Conservation (phyloP, 1,140 invertebrate species). For the Sycobia sp. region DNA sequence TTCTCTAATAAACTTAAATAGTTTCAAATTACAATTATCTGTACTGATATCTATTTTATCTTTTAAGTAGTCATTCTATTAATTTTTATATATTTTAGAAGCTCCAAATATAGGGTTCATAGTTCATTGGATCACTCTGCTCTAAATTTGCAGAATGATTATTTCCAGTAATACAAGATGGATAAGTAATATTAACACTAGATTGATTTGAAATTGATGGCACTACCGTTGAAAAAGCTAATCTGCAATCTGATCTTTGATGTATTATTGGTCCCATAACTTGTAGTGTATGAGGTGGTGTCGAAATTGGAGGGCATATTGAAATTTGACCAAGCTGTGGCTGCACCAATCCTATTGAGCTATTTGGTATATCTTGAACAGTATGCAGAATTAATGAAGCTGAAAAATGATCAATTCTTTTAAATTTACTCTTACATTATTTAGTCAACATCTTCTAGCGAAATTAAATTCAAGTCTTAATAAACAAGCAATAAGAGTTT, state of each 20-base stretch:
- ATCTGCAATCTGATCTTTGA: slow-evolving; percentile 51
- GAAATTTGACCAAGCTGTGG: slow-evolving; percentile 22
- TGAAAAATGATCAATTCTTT: slow-evolving; percentile 11
- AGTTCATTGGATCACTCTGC: slow-evolving; percentile 55
- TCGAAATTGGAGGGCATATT: slow-evolving; percentile 36
- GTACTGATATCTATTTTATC: too few relatives aligned
- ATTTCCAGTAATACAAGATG: slow-evolving; percentile 53
- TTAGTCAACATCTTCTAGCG: too few relatives aligned
- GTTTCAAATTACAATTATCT: too few relatives aligned
- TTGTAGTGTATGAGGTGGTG: slow-evolving; percentile 39
- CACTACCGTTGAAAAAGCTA: slow-evolving; percentile 42
- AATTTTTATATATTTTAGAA: too few relatives aligned
- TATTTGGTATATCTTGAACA: slow-evolving; percentile 38
- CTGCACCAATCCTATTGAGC: slow-evolving; percentile 34
- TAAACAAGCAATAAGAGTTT: too few relatives aligned
- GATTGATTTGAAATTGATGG: slow-evolving; percentile 24
- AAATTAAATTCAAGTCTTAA: too few relatives aligned
- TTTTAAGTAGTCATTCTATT: too few relatives aligned
- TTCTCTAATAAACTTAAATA: too few relatives aligned
- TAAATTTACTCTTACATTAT: too few relatives aligned
- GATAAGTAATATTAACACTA: slow-evolving; percentile 41
- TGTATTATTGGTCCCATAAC: slow-evolving; percentile 51
- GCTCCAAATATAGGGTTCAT: slow-evolving; percentile 59
- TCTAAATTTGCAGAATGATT: slow-evolving; percentile 53
- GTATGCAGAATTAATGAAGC: slow-evolving; percentile 8